Conservation (phyloP, 2,888 invertebrate genomes). For the Cacoxenus indagator region DNA sequence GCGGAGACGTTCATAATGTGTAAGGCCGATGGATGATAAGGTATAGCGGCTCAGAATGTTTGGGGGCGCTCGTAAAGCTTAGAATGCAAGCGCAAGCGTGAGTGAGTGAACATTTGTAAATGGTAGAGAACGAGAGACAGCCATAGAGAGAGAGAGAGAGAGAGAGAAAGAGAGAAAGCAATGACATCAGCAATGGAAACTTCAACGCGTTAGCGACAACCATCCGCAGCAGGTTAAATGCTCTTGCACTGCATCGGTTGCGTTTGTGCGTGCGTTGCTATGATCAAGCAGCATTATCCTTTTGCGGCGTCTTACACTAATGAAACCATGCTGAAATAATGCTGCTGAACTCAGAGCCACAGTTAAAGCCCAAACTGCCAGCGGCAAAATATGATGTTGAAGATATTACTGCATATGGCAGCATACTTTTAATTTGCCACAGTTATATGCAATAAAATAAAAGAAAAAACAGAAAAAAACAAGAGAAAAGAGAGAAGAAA, state of each 20-base stretch:
- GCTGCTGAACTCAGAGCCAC: neutral
- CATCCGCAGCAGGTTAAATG: neutral
- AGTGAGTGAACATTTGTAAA: no score
- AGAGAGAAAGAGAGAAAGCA: neutral
- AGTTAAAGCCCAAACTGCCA: neutral
- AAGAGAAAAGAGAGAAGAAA: neutral
- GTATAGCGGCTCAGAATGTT: no score
- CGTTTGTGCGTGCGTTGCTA: conserved; percentile 7
- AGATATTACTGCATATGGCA: conserved; percentile 40
- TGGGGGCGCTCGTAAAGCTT: no score
- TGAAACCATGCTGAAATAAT: neutral
- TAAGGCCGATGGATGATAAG: no score
- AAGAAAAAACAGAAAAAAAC: neutral
- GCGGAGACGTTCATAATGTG: no score
- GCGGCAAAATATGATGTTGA: neutral
- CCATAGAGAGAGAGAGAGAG: no score
- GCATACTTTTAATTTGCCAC: conserved; percentile 26
- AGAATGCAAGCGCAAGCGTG: no score
- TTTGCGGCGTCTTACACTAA: conserved; percentile 17
- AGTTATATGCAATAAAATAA: neutral
- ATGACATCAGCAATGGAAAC: neutral
- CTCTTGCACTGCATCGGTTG: neutral
- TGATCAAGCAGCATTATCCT: conserved; percentile 18
- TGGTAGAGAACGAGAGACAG: no score
- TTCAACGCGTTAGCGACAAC: neutral